phyloP scores from a whole-genome alignment of 2,113 vertebrate genomes.

The Machaerirhynchus nigripectus region DNA sequence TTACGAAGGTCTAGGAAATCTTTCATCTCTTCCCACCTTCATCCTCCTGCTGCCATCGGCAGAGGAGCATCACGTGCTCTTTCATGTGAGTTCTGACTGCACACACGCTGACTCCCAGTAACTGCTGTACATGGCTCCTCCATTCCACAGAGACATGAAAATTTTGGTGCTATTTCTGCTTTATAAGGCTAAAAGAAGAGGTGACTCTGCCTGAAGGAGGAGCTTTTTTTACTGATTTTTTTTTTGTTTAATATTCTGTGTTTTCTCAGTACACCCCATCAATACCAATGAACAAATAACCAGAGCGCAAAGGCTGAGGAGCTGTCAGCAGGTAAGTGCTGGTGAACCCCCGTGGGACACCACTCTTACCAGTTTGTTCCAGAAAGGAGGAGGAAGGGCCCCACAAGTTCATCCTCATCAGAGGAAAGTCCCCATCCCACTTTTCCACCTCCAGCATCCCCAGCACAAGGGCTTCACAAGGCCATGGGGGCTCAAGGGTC shows the following conservation, averaged over 20 bases:
- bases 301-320: background rate
- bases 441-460: background rate
- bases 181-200: background rate
- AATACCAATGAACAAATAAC: background rate
- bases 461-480: background rate
- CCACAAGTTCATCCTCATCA: accelerated
- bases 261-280: background rate
- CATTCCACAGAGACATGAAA: background rate
- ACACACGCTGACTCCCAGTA: background rate
- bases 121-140: background rate
- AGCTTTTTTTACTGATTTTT: background rate
- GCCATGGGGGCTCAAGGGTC: background rate
- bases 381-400: background rate
- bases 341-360: accelerated
- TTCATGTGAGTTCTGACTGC: background rate
- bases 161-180: background rate
- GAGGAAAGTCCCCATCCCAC: background rate
- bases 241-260: background rate
- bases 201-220: background rate
- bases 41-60: background rate
- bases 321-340: background rate
- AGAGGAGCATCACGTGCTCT: background rate
- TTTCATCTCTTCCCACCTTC: slow-evolving; percentile 12
- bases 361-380: accelerated
- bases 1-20: background rate